A percentile compares a stretch with the other conserved stretches of the same genome.
Conservation (phyloP, 2,113 vertebrate genomes). For the Noctilio leporinus region DNA sequence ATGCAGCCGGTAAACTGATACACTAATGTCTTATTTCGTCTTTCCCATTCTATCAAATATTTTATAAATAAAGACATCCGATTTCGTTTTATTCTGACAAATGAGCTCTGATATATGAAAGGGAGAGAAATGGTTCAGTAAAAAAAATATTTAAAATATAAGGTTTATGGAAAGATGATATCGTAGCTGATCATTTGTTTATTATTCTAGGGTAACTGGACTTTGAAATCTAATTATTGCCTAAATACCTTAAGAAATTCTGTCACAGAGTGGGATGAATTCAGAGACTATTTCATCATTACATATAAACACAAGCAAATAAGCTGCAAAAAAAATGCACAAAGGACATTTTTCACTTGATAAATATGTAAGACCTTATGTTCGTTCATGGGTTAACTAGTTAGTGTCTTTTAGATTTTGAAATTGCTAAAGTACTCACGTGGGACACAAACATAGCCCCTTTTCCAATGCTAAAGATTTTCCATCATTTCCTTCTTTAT, state of each 20-base stretch:
- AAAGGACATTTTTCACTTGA: background rate
- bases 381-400: background rate
- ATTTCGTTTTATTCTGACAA: background rate
- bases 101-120: background rate
- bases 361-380: background rate
- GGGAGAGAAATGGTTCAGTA: background rate
- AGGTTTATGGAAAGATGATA: background rate
- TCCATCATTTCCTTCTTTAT: background rate
- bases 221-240: background rate
- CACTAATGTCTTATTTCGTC: background rate
- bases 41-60: background rate
- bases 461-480: background rate
- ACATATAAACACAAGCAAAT: background rate
- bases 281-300: background rate
- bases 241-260: background rate
- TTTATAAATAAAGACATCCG: background rate
- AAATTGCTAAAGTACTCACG: background rate
- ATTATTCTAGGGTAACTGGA: background rate
- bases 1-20: background rate
- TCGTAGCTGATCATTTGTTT: background rate
- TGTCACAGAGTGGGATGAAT: background rate
- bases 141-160: background rate
- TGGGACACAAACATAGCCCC: background rate
- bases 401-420: background rate
- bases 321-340: background rate